These are phyloP conservation scores for Eudyptes chrysolophus DNA, from an alignment of 2,113 vertebrate species.

Conservation along the genomic window DNA sequence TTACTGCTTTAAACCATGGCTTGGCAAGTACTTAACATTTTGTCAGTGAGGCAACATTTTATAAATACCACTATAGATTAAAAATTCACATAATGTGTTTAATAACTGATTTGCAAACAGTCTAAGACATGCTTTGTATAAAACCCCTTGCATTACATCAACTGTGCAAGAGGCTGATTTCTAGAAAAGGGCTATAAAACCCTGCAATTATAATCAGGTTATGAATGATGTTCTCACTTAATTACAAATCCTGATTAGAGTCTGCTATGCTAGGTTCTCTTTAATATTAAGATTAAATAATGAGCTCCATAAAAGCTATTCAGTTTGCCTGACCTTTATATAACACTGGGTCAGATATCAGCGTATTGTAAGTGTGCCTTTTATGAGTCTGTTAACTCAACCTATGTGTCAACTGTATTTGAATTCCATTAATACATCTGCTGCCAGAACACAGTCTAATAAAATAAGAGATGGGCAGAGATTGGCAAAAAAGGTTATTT, in stretches of 20 bases:
- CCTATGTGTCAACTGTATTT: slow-evolving; percentile 20
- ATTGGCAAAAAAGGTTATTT: background rate
- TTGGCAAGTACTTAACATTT: background rate
- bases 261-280: slow-evolving; percentile 65
- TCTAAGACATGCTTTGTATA: slow-evolving; percentile 30
- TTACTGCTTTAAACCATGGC: background rate
- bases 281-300: slow-evolving; percentile 77
- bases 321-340: slow-evolving; percentile 67
- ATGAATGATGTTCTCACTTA: slow-evolving; percentile 75
- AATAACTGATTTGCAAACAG: slow-evolving; percentile 45
- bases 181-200: slow-evolving; percentile 69
- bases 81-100: slow-evolving; percentile 26
- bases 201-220: slow-evolving; percentile 78
- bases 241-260: slow-evolving; percentile 78
- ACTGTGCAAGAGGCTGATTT: slow-evolving; percentile 47
- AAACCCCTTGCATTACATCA: slow-evolving; percentile 42
- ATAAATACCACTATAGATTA: background rate
- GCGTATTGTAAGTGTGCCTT: background rate
- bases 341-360: slow-evolving; percentile 65
- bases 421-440: slow-evolving; percentile 40
- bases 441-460: background rate
- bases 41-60: background rate
- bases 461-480: background rate
- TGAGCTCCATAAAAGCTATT: slow-evolving; percentile 68
- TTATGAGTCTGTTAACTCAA: slow-evolving; percentile 37